Evolutionary conservation across 2,113 vertebrate species (phyloP).

Genomic region (Ellobius talpinus): DNA sequence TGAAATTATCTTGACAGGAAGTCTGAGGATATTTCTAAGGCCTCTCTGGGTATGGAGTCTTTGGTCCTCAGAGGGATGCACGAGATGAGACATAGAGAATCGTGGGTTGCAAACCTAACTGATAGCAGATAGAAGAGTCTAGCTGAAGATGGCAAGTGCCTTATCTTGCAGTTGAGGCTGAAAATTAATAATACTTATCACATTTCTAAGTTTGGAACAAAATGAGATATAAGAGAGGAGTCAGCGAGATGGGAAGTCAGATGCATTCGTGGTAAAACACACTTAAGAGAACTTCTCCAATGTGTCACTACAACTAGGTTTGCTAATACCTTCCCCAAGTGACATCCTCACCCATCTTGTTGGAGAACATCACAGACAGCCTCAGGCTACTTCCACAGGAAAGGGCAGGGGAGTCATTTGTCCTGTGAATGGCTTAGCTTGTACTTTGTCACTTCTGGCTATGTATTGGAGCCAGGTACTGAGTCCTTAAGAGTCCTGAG

Average conservation of each 20-base stretch:
- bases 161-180: background rate
- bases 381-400: background rate
- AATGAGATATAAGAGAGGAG: background rate
- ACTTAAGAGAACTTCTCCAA: background rate
- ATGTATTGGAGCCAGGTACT: background rate
- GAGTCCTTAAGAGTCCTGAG: background rate
- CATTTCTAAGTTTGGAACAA: conserved; percentile 16
- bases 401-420: background rate
- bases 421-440: background rate
- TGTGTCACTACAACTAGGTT: background rate
- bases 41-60: background rate
- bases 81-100: background rate
- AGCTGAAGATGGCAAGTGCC: background rate
- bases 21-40: background rate
- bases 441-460: background rate
- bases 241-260: background rate
- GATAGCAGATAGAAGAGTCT: background rate
- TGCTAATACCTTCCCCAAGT: background rate
- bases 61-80: background rate
- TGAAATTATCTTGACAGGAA: conserved; percentile 3
- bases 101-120: background rate
- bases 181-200: background rate
- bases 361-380: background rate
- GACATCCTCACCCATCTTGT: background rate
- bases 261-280: background rate